Evolutionary conservation across 2,888 invertebrate genomes (phyloP), one percentile per base, ranked within the genome.

Genomic region (Nebria salina): DNA sequence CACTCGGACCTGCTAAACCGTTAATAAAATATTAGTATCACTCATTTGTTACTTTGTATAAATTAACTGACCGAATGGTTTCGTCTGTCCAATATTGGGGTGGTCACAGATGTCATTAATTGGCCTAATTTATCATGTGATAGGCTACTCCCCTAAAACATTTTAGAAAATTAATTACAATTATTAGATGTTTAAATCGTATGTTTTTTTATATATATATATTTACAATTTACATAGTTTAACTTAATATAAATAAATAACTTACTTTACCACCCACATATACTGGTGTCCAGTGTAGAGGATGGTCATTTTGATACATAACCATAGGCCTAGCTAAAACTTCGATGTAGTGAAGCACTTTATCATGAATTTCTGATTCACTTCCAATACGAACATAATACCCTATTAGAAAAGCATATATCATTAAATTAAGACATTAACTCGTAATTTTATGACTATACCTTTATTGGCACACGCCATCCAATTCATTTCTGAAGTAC

Each of bases 391-490:
- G 95, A 42, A 96, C 95, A 90, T 95, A 95, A 90, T 95, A 97
- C 54, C 97, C 97, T 97, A 88, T 7, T 86, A 77, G 76, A 66
- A n/a, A 34, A 7, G 42, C 0, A 77, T 13, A 68, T 3, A 11
- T 42, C 20, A 9, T 41, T 54, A 68, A 41, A 13, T 13, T 13
- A 65, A 26, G 42, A 20, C 25, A n/a, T 66, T 68, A 25, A 43
- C 72, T 75, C 65, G 65, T 75, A 74, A 77, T 75, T 70, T n/a
- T 77, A 68, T 72, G 26, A 72, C 72, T 81, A 85, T 89, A 95
- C 99, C 99, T 93, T 98, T 97, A 89, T 99, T 99, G 76, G 94
- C 93, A 90, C 99, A 99, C 7, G 99, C 99, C 94, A 99, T 98
- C 90, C 95, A 96, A 86, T 95, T 94, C 88, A 98, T 94, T 87